These are phyloP conservation scores for Tetragonisca angustula DNA, from an alignment of 2,888 invertebrate genomes.

Conservation along the genomic window DNA sequence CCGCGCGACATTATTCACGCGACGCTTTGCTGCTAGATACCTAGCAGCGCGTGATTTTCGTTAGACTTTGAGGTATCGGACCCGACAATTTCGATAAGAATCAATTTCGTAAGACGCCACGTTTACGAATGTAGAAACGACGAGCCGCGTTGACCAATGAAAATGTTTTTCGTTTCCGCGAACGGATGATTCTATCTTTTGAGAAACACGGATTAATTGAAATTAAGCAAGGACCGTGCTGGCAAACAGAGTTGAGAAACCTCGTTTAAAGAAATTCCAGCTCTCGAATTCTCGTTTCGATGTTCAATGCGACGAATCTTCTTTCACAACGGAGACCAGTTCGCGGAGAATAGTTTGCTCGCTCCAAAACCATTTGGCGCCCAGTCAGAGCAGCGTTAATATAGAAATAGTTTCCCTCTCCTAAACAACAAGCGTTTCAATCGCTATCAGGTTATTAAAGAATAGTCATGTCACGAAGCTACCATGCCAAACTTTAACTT, in stretches of 20 bases:
- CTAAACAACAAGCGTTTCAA: conserved; percentile 8
- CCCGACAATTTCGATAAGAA: no score
- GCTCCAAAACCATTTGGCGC: not conserved
- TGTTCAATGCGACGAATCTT: not conserved
- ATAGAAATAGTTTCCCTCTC: conserved; percentile 9
- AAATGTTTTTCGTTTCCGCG: no score
- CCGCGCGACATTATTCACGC: no score
- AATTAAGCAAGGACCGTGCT: no score
- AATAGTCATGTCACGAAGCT: conserved; percentile 40
- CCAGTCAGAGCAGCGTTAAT: not conserved
- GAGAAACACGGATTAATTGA: no score
- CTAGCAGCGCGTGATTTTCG: no score
- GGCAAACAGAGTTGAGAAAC: not conserved
- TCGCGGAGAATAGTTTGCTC: not conserved
- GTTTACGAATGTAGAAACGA: no score
- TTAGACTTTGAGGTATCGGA: no score
- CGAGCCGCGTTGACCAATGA: no score
- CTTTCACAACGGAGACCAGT: not conserved
- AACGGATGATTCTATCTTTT: no score
- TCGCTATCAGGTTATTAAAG: conserved; percentile 27
- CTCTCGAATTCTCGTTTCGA: not conserved
- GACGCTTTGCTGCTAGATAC: no score
- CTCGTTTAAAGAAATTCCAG: not conserved
- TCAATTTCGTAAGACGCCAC: no score
- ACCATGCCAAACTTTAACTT: conserved; percentile 46